Evolutionary conservation across 1,140 invertebrate genomes (phyloP).

Genomic region (Hypsibius dujardini): DNA sequence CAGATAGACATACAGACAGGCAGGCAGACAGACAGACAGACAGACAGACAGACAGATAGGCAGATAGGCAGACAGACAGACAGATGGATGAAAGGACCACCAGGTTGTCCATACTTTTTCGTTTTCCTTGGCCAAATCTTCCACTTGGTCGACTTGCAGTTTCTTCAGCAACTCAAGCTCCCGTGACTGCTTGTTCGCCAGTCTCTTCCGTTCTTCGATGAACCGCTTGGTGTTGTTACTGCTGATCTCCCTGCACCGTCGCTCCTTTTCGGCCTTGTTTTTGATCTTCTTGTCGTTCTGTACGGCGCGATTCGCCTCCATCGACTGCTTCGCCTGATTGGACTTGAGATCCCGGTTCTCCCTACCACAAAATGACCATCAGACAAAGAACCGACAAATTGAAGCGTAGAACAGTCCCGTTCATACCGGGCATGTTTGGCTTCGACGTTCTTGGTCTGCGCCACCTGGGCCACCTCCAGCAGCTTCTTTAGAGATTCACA

Average conservation of each 20-base stretch:
- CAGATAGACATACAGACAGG: too few relatives aligned
- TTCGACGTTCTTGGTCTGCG: slow-evolving; percentile 75
- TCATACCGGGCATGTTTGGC: slow-evolving; percentile 63
- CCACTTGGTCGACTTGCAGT: slow-evolving; percentile 74
- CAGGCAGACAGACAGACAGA: too few relatives aligned
- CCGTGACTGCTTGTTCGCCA: slow-evolving; percentile 71
- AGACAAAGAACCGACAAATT: slow-evolving; percentile 14
- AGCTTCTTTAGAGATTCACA: slow-evolving; percentile 64
- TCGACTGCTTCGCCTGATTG: slow-evolving; percentile 80
- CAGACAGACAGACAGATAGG: too few relatives aligned
- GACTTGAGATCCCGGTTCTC: slow-evolving; percentile 92
- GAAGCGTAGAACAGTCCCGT: slow-evolving; percentile 20
- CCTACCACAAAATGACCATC: slow-evolving; percentile 33
- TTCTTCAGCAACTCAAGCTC: slow-evolving; percentile 83
- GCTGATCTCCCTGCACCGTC: slow-evolving; percentile 71
- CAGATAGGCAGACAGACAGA: too few relatives aligned
- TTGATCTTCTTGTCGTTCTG: slow-evolving; percentile 86
- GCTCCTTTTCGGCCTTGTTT: slow-evolving; percentile 89
- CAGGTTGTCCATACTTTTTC: slow-evolving; percentile 49
- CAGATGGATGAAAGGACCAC: too few relatives aligned
- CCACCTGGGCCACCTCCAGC: slow-evolving; percentile 60
- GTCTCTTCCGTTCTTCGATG: slow-evolving; percentile 76
- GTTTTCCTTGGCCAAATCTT: slow-evolving; percentile 71
- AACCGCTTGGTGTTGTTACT: slow-evolving; percentile 98
- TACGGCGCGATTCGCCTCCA: slow-evolving; percentile 88